Evolutionary conservation across 2,113 vertebrate species (phyloP), one percentile per base, ranked within the genome.

Genomic region (Myotis lucifugus): DNA sequence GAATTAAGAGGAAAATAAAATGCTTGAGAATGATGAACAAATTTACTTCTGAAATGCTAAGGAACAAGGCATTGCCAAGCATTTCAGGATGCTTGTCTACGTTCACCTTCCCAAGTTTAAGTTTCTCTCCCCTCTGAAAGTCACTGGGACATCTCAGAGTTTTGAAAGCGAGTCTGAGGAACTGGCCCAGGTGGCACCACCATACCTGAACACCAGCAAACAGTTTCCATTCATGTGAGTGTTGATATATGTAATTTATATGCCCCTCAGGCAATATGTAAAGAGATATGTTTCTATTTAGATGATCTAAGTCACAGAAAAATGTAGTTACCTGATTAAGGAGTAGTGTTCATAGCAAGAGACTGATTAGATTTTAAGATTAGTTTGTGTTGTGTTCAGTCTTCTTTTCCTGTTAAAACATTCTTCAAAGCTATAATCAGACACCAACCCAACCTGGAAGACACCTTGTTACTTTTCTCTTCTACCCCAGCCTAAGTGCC

Each of bases 371-470:
- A 93, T 96, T 78, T 90, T 78, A 91, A 90, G 93, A 88, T 96
- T 82, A 88, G 74, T 32, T 86, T 70, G 50, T 54, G 64, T 69
- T n/a, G 17, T 96, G 54, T 93, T 93, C 79, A 94, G 67, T 94
- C 67, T 70, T 67, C 66, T 92, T 93, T 74, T 76, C 73, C 42
- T 88, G 15, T 93, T 85, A 81, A 92, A 97, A 90, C 59, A 83
- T 85, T 94, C 90, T 97, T 95, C 81, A 86, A 74, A 96, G 83
- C 70, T 84, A n/a, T 59, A 40, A 91, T 90, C 89, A 95, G 81
- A 88, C 59, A 77, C 34, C 42, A 70, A 5, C 67, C 29, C 46
- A 82, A n/a, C 81, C 85, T 85, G 77, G 64, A 92, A 90, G 54
- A 84, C 25, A 64, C 54, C 52, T 76, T 13, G 17, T 40, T 94